phyloP scores from a whole-genome alignment of 2,797 vertebrate species.

The Acipenser transmontanus region DNA sequence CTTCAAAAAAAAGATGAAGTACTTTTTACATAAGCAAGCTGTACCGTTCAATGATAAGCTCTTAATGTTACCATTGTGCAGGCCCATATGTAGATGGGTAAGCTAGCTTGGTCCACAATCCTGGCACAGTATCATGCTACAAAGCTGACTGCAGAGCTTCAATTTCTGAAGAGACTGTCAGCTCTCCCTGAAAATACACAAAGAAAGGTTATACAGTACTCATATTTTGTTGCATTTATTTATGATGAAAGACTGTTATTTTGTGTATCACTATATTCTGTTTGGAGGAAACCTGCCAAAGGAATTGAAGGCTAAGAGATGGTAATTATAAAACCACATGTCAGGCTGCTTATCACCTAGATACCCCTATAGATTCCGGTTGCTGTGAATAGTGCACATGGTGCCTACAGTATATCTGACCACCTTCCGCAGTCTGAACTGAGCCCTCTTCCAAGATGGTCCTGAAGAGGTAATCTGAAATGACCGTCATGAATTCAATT shows the following conservation, averaged over 20 bases:
- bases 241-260: too few species aligned
- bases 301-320: too few species aligned
- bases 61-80: constrained; percentile 51
- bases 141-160: constrained; percentile 61
- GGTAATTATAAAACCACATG: too few species aligned
- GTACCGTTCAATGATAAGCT: neutral
- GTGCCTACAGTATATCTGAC: too few species aligned
- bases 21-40: neutral
- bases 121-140: constrained; percentile 59
- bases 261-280: too few species aligned
- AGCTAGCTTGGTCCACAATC: constrained; percentile 59
- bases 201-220: too few species aligned
- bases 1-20: constrained; percentile 34
- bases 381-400: too few species aligned
- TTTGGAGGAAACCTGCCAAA: too few species aligned
- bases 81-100: constrained; percentile 65
- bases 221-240: too few species aligned
- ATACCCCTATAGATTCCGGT: too few species aligned
- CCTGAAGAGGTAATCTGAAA: constrained; percentile 61
- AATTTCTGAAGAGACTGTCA: constrained; percentile 58
- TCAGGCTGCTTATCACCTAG: too few species aligned
- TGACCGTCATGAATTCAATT: constrained; percentile 64
- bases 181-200: constrained; percentile 53
- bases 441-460: constrained; percentile 59
- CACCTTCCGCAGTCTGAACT: constrained; percentile 46